Evolutionary conservation across 2,113 vertebrate genomes (phyloP), one percentile per base, ranked within the genome.

Genomic region (Formicarius rufipectus): DNA sequence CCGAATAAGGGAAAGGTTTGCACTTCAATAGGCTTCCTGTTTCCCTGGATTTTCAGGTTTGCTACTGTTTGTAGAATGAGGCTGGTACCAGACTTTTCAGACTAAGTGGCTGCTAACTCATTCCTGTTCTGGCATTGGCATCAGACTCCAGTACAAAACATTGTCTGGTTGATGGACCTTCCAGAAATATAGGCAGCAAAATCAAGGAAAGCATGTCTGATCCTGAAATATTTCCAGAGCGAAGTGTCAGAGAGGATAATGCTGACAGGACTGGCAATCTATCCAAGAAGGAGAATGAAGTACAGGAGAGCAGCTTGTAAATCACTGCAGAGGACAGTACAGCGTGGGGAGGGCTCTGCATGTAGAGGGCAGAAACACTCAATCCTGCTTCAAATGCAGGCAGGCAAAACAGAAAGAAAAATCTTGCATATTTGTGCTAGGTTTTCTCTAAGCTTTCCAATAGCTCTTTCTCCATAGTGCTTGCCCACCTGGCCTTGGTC

Each of bases 201-300:
- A 90, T 39, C 82, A 86, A 83, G 55, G 80, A 69, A 88, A 92
- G 39, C 86, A 90, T 93, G 72, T 50, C 88, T 94, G 92, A 90
- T 95, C 75, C 79, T 92, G 86, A 95, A 96, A 86, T 93, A 95
- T 93, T 96, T 92, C 83, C 94, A 87, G 68, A 77, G 90, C 45
- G 59, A 88, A 86, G 95, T 90, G 94, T 95, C 83, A 74, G 92
- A 35, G 60, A 90, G 88, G 85, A 93, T 95, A 93, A 96, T 50
- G 83, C 55, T 97, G 96, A 96, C 95, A 97, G 95, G 79, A 90
- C 90, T 88, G 92, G 95, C 90, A 93, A 71, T 62, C 59, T 92
- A 85, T 42, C 72, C 1, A 0, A 50, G 50, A 76, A 90, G 35
- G 63, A 90, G 88, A 92, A 90, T 86, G 83, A 88, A 90, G 90